Evolutionary conservation across 2,797 vertebrate genomes (phyloP), one percentile per base, ranked within the genome.

Genomic region (Syngnathus rostellatus): DNA sequence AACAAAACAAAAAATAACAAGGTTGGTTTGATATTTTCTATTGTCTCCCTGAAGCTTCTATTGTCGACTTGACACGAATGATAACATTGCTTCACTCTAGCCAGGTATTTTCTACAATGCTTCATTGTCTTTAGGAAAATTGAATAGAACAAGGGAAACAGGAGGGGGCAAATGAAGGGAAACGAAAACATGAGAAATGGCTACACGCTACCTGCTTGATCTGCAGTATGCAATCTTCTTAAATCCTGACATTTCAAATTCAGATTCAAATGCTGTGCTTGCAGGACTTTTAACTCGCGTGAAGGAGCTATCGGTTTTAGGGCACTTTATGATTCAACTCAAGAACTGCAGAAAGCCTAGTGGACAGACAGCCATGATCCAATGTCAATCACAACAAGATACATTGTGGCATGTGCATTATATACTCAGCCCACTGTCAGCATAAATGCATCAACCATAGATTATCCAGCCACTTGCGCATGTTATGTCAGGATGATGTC

Each of bases 11-110:
- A 25, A 64, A 69, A 7, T 55, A 68, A 72, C 62, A 38, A 16
- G 19, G 8, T 21, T 21, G 53, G 62, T 63, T 62, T 53, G 72
- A 37, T 41, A 21, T 11, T 50, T 46, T 16, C 54, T 65, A 50
- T 63, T 61, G 61, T 14, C 65, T 63, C 55, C 57, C 40, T 14
- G 11, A 64, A 75, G 67, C 63, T 1, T 2, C 5, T 17, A 69
- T 60, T 66, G 53, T 63, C 43, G 23, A 43, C 67, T 64, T 46
- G 23, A 43, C 67, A 66, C 43, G 45, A 43, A 31, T 62, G 58
- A 72, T 63, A 11, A 65, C 45, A 41, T 54, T 57, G 63, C 25
- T 38, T 68, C 61, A 64, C 40, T 70, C 45, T 16, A 46, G 16
- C 45, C 4, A 46, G 45, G 37, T 21, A 66, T 40, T 14, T 9